A percentile compares a stretch with the other conserved stretches of the same genome.
Evolutionary conservation across 2,113 vertebrate species (phyloP).

Genomic region (Neotoma lepida): DNA sequence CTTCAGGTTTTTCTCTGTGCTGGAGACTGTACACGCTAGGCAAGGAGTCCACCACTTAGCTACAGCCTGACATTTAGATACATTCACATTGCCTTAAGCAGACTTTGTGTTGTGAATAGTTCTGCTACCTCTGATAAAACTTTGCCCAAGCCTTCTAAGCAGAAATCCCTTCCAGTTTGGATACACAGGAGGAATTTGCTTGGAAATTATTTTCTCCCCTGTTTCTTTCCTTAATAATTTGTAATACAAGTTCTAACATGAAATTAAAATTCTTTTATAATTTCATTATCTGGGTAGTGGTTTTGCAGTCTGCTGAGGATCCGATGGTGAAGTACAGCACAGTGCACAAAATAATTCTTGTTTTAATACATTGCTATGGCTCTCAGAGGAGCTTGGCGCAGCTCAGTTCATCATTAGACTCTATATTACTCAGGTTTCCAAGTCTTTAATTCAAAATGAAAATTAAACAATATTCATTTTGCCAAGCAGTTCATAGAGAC

Average conservation of each 20-base stretch:
- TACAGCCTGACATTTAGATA: conserved; percentile 1
- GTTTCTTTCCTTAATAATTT: conserved; percentile 82
- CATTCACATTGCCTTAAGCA: neutral
- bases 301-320: conserved; percentile 86
- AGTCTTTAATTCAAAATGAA: conserved; percentile 86
- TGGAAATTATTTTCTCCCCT: conserved; percentile 69
- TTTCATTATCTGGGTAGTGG: conserved; percentile 85
- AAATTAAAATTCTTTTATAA: conserved; percentile 87
- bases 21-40: neutral
- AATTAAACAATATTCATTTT: conserved; percentile 87
- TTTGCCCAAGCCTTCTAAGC: conserved; percentile 60
- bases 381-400: conserved; percentile 80
- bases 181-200: conserved; percentile 64
- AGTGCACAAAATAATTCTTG: conserved; percentile 87
- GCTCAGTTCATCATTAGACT: conserved; percentile 82
- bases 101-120: conserved; percentile 40
- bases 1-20: neutral
- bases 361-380: conserved; percentile 84
- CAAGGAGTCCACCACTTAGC: neutral
- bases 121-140: conserved; percentile 60
- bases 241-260: conserved; percentile 83
- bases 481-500: conserved; percentile 76
- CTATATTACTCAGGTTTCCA: conserved; percentile 83
- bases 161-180: conserved; percentile 53
- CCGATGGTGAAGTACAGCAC: conserved; percentile 78